Evolutionary conservation across 2,113 vertebrate genomes (phyloP), one percentile per base, ranked within the genome.

Genomic region (Cariama cristata): DNA sequence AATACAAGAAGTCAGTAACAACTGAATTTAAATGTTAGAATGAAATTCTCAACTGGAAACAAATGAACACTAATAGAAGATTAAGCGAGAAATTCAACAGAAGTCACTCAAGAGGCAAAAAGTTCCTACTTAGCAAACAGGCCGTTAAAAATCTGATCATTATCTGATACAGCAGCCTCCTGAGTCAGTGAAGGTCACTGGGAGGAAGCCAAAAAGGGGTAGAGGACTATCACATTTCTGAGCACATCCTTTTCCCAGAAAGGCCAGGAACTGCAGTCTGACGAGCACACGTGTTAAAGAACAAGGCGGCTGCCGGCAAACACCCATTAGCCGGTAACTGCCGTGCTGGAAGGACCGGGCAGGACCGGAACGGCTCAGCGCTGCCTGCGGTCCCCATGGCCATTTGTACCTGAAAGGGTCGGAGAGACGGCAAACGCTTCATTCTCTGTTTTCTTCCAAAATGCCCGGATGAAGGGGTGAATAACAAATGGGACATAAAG

Each of bases 321-420:
- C 30, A 2, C 9, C 71, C 35, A 4, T 42, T 20, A 49, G 42
- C 26, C 17, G 3, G 50, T 12, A 32, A 22, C 21, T 1, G 44
- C 52, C 4, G 2, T 4, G 2, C n/a, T 21, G 63, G 38, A 5
- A 11, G 23, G 45, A 17, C 23, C 0, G 16, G 66, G 24, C 19
- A 11, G 33, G 66, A 24, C 12, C 8, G 38, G 17, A 13, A 18
- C 19, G 58, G 74, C 32, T 12, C 20, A 2, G 42, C 3, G 26
- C 40, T 18, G 35, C 17, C 2, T 1, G 3, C 14, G 0, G 14
- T 18, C 33, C 55, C 50, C 35, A 4, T 2, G 9, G 30, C 3
- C 30, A 1, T 3, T 22, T 1, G 14, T 7, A 12, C 49, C 66
- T 5, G 27, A 19, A 20, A 33, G 32, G 26, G 66, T 40, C 15